Percentiles rank a stretch among this genome's conserved stretches.
Conservation (phyloP, 2,113 vertebrate species). For the Vimba vimba region DNA sequence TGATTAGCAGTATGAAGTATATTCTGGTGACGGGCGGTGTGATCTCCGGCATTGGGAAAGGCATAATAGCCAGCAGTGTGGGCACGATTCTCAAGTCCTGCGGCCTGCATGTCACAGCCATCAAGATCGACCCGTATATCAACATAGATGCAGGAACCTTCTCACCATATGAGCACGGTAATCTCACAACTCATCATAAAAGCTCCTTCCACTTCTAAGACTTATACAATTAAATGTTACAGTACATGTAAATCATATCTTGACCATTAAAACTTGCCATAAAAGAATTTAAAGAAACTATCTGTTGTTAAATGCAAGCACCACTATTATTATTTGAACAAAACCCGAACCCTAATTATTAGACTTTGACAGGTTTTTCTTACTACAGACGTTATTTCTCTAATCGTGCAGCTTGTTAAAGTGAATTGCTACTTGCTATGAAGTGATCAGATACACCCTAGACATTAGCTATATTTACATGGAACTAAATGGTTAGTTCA, state of each 20-base stretch:
- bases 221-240: not conserved
- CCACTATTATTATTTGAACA: too few relatives aligned
- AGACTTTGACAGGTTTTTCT: too few relatives aligned
- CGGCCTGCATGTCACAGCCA: conserved; percentile 91
- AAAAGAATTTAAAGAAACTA: not conserved
- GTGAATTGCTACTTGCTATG: too few relatives aligned
- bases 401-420: too few relatives aligned
- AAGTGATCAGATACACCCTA: too few relatives aligned
- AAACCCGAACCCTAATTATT: too few relatives aligned
- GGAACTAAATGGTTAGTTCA: too few relatives aligned
- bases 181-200: conserved; percentile 20
- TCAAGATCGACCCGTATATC: conserved; percentile 97
- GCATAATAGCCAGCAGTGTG: conserved; percentile 97
- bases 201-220: not conserved
- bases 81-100: conserved; percentile 97
- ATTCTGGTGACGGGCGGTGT: conserved; percentile 97
- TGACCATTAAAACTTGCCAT: not conserved
- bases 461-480: too few relatives aligned
- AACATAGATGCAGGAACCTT: conserved; percentile 97
- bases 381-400: too few relatives aligned
- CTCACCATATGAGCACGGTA: conserved; percentile 96
- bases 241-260: not conserved
- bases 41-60: conserved; percentile 97
- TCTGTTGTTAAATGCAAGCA: not conserved
- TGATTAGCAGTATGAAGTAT: conserved; percentile 87